Evolutionary conservation across 2,113 vertebrate genomes (phyloP), one percentile per base, ranked within the genome.

Genomic region (Sclerurus mexicanus): DNA sequence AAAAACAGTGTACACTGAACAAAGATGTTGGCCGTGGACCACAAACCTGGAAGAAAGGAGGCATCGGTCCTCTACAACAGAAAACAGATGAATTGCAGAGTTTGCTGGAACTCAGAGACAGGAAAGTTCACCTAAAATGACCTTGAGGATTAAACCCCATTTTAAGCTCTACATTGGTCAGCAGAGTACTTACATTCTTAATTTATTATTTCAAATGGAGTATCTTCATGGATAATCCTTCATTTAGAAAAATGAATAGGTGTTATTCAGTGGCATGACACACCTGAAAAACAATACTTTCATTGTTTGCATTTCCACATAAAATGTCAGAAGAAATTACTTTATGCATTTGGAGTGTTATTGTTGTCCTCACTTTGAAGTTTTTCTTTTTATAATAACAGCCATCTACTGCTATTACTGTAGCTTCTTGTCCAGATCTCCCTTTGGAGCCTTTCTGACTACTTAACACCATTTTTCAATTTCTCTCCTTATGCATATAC

Each of bases 401-500:
- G 37, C 85, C 63, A 89, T 95, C 96, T 84, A 96, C 93, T 79
- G 79, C 39, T 83, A 77, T 96, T 93, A 90, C 79, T 75, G 75
- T 35, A 87, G 80, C 49, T 92, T 64, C 97, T 89, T 95, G 97
- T 93, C 95, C 93, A 91, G 89, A 85, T 80, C 87, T 97, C 96
- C 87, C 96, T 90, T 97, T 95, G 93, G 97, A 98, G 97, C 94
- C 95, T 91, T 96, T 96, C 92, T 96, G 93, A 97, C 94, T 96
- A 96, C 97, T 97, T 98, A 98, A 96, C 96, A 97, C 71, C 79
- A 95, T 87, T 98, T 98, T 98, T 97, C 98, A 97, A 96, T 98
- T 97, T 97, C 95, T 95, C 89, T 66, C 81, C 90, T 96, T 95
- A 91, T 83, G 91, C 87, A 91, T 94, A 95, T 94, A 96, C 94